Percentiles rank a stretch among this genome's conserved stretches.
Evolutionary conservation across 2,113 vertebrate species (phyloP).

Genomic region (Circaetus cinerascens): DNA sequence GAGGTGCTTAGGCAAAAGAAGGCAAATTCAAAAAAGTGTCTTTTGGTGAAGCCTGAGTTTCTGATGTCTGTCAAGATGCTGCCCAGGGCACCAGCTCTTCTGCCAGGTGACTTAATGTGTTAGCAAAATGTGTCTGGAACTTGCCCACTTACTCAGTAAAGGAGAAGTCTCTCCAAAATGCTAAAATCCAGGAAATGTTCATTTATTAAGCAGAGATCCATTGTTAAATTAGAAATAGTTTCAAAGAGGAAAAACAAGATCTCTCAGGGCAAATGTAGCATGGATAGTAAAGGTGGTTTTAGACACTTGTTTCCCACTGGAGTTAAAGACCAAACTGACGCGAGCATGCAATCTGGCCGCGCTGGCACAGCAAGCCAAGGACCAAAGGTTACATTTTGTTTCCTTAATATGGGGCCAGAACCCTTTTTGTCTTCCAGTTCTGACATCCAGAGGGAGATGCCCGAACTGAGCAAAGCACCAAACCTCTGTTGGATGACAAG

Average conservation of each 20-base stretch:
- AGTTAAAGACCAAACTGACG: background rate
- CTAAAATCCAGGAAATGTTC: conserved; percentile 6
- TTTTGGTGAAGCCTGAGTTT: background rate
- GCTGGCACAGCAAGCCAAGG: background rate
- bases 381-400: background rate
- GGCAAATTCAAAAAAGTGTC: background rate
- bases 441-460: background rate
- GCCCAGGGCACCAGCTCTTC: background rate
- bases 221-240: background rate
- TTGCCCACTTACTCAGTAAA: background rate
- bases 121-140: background rate
- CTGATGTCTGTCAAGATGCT: background rate
- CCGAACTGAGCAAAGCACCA: background rate
- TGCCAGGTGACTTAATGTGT: background rate
- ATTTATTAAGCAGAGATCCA: background rate
- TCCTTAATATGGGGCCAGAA: background rate
- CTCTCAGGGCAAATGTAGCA: background rate
- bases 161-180: background rate
- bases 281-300: background rate
- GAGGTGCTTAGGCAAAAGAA: background rate
- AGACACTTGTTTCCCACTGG: background rate
- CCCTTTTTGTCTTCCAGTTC: background rate
- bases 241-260: background rate
- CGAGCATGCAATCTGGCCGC: background rate
- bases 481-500: background rate